A percentile compares a stretch with the other conserved stretches of the same genome.
Evolutionary conservation across 2,797 vertebrate genomes (phyloP).

Genomic region (Benthosema pterotum): DNA sequence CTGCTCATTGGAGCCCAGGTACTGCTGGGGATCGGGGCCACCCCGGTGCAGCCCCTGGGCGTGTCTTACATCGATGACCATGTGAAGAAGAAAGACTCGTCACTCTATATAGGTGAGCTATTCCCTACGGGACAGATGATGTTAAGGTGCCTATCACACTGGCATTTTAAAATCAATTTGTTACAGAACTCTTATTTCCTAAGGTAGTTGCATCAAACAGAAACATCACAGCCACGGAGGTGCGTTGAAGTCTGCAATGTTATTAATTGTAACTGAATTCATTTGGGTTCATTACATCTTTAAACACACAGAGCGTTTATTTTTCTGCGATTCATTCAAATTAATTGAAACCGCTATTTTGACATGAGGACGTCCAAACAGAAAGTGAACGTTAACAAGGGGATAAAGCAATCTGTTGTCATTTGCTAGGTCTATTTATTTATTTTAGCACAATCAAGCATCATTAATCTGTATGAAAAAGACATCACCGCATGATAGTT

Average conservation of each 20-base stretch:
- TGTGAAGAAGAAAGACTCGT: constrained; percentile 96
- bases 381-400: too few species aligned
- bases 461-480: too few species aligned
- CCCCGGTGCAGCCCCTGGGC: constrained; percentile 95
- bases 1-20: constrained; percentile 98
- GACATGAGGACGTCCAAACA: too few species aligned
- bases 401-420: too few species aligned
- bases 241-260: neutral
- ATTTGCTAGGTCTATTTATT: too few species aligned
- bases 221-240: neutral
- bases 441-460: too few species aligned
- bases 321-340: too few species aligned
- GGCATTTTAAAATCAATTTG: constrained; percentile 36
- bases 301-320: too few species aligned
- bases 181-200: constrained; percentile 37
- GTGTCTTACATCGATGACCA: constrained; percentile 99
- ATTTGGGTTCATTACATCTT: too few species aligned
- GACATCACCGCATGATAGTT: too few species aligned
- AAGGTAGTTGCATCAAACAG: constrained; percentile 23
- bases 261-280: too few species aligned
- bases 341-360: too few species aligned
- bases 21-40: constrained; percentile 96
- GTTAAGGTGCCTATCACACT: constrained; percentile 34
- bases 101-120: constrained; percentile 95
- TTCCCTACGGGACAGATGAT: neutral